Evolutionary conservation across 2,113 vertebrate species (phyloP).

Genomic region (Prietella phreatophila): DNA sequence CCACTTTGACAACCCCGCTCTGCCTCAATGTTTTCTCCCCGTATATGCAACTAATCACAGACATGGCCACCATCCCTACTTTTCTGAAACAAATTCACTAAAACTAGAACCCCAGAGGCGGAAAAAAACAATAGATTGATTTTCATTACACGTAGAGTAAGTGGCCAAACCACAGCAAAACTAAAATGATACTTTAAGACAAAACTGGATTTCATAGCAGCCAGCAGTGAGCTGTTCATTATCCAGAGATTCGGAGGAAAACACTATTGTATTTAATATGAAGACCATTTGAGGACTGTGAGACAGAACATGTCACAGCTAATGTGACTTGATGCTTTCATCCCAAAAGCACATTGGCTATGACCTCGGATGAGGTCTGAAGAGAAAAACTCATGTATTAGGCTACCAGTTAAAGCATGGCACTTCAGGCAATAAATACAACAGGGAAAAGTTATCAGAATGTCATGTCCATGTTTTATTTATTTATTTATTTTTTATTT

Average conservation of each 20-base stretch:
- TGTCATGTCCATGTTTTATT: too few species aligned
- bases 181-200: background rate
- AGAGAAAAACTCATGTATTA: background rate
- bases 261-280: background rate
- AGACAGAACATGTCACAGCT: constrained; percentile 3
- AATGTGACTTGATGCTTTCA: constrained; percentile 1
- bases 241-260: background rate
- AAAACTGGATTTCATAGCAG: background rate
- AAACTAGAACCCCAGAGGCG: background rate
- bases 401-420: background rate
- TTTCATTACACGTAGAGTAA: background rate
- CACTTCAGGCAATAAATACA: background rate
- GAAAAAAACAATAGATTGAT: background rate
- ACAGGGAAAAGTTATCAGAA: background rate
- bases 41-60: background rate
- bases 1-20: background rate
- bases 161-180: constrained; percentile 4
- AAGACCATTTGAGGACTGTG: background rate
- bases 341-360: background rate
- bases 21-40: background rate
- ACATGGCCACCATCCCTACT: background rate
- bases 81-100: background rate
- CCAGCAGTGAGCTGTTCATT: background rate
- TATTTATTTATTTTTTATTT: background rate
- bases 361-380: background rate